Evolutionary conservation across 2,888 invertebrate genomes (phyloP).

Genomic region (Eupithecia pulchellata): DNA sequence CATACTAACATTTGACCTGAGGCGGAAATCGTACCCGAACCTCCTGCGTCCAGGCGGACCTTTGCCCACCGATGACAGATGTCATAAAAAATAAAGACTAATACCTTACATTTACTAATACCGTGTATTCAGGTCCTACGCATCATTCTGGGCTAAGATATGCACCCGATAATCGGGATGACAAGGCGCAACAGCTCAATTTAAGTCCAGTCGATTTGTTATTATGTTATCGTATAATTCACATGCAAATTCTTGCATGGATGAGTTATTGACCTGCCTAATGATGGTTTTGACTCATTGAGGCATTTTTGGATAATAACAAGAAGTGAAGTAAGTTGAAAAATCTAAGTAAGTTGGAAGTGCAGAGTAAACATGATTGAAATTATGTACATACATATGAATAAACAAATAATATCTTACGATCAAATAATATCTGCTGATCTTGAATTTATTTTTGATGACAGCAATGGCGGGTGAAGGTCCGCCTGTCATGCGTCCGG

Average conservation of each 20-base stretch:
- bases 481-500: too few relatives aligned
- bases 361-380: neutral
- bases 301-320: neutral
- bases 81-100: neutral
- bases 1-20: too few relatives aligned
- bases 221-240: constrained; percentile 33
- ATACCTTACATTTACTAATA: constrained; percentile 61
- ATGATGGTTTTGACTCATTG: constrained; percentile 30
- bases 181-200: constrained; percentile 74
- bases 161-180: constrained; percentile 74
- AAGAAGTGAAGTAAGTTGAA: neutral
- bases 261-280: constrained; percentile 34
- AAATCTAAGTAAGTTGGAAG: neutral
- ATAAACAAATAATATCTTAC: neutral
- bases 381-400: too few relatives aligned
- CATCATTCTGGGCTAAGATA: constrained; percentile 73
- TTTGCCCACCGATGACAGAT: too few relatives aligned
- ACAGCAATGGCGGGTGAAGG: too few relatives aligned
- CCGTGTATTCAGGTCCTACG: constrained; percentile 59
- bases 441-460: too few relatives aligned
- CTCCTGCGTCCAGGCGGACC: too few relatives aligned
- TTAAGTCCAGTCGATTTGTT: constrained; percentile 78
- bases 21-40: too few relatives aligned
- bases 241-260: constrained; percentile 30
- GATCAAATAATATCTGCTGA: too few relatives aligned